Evolutionary conservation across 2,797 vertebrate species (phyloP).

Genomic region (Mormyrus hasselquistii): DNA sequence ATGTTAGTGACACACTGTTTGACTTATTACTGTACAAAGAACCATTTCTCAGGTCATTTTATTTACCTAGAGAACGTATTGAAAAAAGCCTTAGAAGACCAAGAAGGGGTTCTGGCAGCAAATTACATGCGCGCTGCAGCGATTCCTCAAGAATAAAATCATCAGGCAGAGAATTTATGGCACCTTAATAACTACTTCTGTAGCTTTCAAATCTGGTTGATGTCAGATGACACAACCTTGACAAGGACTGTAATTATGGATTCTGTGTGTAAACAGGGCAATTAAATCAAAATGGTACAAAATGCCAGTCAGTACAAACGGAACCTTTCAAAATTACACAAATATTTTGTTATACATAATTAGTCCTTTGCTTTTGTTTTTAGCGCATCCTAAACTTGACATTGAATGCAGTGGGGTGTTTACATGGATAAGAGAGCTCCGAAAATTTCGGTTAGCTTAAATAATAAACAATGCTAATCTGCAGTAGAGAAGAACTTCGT

Average conservation of each 20-base stretch:
- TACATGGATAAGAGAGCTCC: constrained; percentile 35
- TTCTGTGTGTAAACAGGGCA: constrained; percentile 37
- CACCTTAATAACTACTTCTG: constrained; percentile 42
- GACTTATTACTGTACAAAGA: neutral
- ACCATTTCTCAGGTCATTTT: neutral
- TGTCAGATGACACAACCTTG: constrained; percentile 28
- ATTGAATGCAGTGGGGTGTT: constrained; percentile 37
- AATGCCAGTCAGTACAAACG: constrained; percentile 37
- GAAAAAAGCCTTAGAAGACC: neutral
- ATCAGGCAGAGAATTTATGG: constrained; percentile 36
- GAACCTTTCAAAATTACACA: constrained; percentile 24
- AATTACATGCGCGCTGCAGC: constrained; percentile 28
- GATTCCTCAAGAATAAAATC: constrained; percentile 15
- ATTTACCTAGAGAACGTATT: neutral
- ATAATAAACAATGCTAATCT: constrained; percentile 37
- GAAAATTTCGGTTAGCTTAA: constrained; percentile 34
- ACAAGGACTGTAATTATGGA: constrained; percentile 39
- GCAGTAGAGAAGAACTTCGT: constrained; percentile 37
- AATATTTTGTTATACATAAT: constrained; percentile 38
- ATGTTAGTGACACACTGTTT: neutral
- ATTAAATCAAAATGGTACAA: constrained; percentile 39
- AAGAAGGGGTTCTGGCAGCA: constrained; percentile 30
- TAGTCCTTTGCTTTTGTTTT: constrained; percentile 36
- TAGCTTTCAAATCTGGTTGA: constrained; percentile 31
- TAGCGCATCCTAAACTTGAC: constrained; percentile 36